These are phyloP conservation scores for Sicus ferrugineus DNA, from an alignment of 2,888 invertebrate genomes.

Conservation along the genomic window DNA sequence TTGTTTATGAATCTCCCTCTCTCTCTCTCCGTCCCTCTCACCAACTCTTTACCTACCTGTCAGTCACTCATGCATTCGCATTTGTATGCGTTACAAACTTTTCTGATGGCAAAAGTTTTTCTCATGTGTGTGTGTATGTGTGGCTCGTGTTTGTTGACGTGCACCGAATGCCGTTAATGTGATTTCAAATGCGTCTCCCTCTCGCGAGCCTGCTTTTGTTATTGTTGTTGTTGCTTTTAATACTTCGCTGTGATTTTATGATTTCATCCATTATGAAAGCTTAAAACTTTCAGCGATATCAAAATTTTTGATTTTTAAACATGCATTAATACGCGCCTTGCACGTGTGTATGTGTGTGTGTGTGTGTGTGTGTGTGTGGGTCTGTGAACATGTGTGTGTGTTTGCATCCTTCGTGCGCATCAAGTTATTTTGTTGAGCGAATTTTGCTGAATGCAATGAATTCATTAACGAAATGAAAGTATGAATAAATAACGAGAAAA, in stretches of 20 bases:
- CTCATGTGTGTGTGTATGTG: background rate
- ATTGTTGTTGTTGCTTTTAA: background rate
- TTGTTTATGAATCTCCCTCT: background rate
- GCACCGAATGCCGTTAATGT: constrained; percentile 24
- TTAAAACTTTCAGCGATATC: constrained; percentile 16
- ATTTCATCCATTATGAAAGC: background rate
- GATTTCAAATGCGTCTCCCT: constrained; percentile 7
- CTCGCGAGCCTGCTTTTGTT: background rate
- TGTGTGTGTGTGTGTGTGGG: constrained; percentile 8
- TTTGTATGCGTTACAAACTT: constrained; percentile 22
- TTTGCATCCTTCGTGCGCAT: no score
- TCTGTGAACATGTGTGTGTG: no score
- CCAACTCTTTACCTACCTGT: background rate
- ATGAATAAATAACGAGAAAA: background rate
- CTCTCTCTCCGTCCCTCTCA: background rate
- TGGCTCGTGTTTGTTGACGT: background rate
- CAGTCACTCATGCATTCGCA: constrained; percentile 14
- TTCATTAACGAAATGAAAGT: background rate
- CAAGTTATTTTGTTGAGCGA: background rate
- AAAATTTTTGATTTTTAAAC: constrained; percentile 16
- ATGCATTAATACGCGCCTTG: background rate
- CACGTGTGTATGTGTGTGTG: background rate
- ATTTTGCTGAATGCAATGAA: constrained; percentile 12
- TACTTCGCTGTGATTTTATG: constrained; percentile 16
- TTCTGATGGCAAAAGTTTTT: constrained; percentile 23